A percentile compares a stretch with the other conserved stretches of the same genome.
phyloP scores from a whole-genome alignment of 2,113 vertebrate genomes.

The Collichthys lucidus region DNA sequence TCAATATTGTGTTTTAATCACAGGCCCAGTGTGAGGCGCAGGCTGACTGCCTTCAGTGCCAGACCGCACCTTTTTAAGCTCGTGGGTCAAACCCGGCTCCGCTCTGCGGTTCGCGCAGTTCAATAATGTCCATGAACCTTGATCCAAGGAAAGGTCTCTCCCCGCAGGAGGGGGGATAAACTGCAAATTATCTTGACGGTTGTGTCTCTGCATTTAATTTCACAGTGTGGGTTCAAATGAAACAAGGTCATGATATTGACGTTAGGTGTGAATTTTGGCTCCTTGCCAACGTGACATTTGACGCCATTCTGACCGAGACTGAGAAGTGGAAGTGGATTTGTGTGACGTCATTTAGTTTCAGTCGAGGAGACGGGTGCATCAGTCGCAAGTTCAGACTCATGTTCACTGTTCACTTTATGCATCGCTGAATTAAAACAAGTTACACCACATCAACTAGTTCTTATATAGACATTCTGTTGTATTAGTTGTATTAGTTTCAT shows the following conservation, averaged over 20 bases:
- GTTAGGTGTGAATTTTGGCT: slow-evolving; percentile 2
- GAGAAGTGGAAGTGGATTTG: neutral
- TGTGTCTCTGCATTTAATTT: slow-evolving; percentile 21
- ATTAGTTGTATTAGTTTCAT: too few relatives aligned
- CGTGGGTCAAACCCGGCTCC: slow-evolving; percentile 3
- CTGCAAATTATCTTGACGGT: slow-evolving; percentile 19
- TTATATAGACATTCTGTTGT: neutral
- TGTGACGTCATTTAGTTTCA: neutral
- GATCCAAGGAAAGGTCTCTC: neutral
- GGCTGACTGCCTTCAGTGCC: neutral
- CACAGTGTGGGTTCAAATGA: neutral
- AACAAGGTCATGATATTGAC: slow-evolving; percentile 23
- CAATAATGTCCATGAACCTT: slow-evolving; percentile 30
- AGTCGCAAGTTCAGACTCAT: neutral
- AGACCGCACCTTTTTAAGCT: neutral
- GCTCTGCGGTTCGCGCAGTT: neutral
- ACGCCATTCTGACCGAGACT: neutral
- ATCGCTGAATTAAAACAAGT: neutral
- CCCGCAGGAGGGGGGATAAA: slow-evolving; percentile 27
- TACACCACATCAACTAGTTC: neutral
- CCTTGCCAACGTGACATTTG: neutral
- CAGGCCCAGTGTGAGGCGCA: neutral
- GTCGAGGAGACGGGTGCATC: neutral
- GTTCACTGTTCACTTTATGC: neutral
- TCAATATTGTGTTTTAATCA: slow-evolving; percentile 72